Evolutionary conservation across 2,888 invertebrate species (phyloP).

Genomic region (Drosophila parthenogenetica): DNA sequence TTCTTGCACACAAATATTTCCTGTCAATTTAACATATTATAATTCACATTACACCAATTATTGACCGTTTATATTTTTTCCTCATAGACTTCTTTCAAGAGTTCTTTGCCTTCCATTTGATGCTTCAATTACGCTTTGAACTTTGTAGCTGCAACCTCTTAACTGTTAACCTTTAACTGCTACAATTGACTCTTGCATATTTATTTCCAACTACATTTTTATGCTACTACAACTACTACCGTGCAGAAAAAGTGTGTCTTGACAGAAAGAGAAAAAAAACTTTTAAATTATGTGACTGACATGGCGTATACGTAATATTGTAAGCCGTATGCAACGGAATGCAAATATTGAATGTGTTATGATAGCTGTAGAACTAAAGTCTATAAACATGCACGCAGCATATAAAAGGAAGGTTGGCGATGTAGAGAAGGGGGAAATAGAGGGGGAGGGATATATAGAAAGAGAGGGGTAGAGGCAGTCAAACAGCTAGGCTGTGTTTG

Average conservation of each 20-base stretch:
- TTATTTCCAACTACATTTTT: background rate
- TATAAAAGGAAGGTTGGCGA: background rate
- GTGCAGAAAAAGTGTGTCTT: background rate
- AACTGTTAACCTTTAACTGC: background rate
- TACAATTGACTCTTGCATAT: too few species aligned
- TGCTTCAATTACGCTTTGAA: too few species aligned
- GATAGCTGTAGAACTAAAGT: constrained; percentile 34
- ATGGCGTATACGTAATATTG: constrained; percentile 36
- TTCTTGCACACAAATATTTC: too few species aligned
- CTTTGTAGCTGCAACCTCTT: background rate
- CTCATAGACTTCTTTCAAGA: background rate
- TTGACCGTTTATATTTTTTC: background rate
- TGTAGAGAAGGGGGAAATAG: background rate
- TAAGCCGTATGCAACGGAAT: constrained; percentile 17
- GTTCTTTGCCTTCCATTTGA: background rate
- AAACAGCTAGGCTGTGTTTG: constrained; percentile 35
- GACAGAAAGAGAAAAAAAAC: background rate
- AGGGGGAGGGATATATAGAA: background rate
- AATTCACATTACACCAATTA: too few species aligned
- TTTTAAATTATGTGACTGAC: background rate
- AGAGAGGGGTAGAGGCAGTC: background rate
- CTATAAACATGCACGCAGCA: constrained; percentile 6
- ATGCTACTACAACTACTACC: background rate
- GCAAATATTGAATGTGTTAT: constrained; percentile 47
- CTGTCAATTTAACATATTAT: too few species aligned